Evolutionary conservation across 2,113 vertebrate species (phyloP).

Genomic region (Clarias batrachus): DNA sequence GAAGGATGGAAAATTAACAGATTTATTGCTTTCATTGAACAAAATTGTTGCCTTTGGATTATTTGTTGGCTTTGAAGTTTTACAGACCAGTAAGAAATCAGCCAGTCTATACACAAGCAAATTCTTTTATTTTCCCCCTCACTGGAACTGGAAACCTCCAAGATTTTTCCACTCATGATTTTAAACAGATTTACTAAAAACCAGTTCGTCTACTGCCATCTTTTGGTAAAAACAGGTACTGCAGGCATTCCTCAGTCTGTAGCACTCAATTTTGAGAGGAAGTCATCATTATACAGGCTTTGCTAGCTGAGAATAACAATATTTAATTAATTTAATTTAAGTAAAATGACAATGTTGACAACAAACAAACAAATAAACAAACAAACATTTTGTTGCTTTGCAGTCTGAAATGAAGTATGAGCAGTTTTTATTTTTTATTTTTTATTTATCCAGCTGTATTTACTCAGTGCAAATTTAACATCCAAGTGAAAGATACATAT

Average conservation of each 20-base stretch:
- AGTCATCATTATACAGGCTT: background rate
- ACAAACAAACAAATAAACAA: no score
- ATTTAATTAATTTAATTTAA: background rate
- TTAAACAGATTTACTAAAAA: background rate
- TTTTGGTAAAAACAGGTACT: constrained; percentile 24
- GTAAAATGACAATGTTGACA: background rate
- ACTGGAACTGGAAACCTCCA: background rate
- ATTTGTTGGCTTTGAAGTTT: background rate
- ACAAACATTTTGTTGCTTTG: no score
- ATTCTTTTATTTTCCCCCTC: background rate
- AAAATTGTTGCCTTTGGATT: background rate
- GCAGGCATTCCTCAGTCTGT: background rate
- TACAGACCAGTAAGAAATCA: background rate
- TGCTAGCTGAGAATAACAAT: background rate
- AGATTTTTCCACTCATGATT: background rate
- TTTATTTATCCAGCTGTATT: no score
- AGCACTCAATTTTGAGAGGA: background rate
- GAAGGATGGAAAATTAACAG: background rate
- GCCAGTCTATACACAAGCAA: background rate
- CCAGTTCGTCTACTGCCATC: constrained; percentile 52
- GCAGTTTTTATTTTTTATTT: no score
- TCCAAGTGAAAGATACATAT: no score
- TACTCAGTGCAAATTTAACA: no score
- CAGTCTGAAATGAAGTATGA: no score
- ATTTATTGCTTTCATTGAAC: background rate